A percentile compares a stretch with the other conserved stretches of the same genome.
Conservation (phyloP, 2,888 invertebrate genomes). For the Petrophora chlorosata region DNA sequence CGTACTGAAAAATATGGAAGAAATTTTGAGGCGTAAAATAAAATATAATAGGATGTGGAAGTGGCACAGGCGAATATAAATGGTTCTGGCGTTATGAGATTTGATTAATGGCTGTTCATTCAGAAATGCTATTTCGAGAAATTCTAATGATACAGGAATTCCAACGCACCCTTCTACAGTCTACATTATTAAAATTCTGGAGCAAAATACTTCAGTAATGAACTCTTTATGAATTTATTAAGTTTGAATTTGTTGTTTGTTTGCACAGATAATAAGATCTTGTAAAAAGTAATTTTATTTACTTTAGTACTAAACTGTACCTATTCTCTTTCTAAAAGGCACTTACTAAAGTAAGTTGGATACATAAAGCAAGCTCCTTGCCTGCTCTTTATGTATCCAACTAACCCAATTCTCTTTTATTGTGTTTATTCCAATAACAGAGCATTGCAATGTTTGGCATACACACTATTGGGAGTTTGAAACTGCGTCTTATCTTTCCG, state of each 20-base stretch:
- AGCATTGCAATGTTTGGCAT: not conserved
- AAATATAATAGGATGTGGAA: constrained; percentile 39
- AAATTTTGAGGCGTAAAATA: constrained; percentile 18
- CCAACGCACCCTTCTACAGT: constrained; percentile 5
- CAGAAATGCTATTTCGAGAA: constrained; percentile 47
- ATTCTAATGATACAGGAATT: constrained; percentile 42
- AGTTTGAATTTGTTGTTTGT: not conserved
- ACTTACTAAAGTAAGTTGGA: not conserved
- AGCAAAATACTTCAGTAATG: constrained; percentile 3
- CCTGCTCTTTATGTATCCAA: not conserved
- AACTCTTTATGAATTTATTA: constrained; percentile 3
- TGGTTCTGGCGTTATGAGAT: constrained; percentile 54
- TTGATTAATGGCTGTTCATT: constrained; percentile 61
- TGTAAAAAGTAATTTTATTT: not conserved
- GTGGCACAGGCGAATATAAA: constrained; percentile 50
- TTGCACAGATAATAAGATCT: not conserved
- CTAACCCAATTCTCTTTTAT: not conserved
- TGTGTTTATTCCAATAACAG: not conserved
- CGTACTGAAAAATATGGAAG: not conserved
- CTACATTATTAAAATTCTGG: constrained; percentile 11
- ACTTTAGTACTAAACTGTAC: not conserved
- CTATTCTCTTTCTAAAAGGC: not conserved
- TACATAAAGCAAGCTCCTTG: not conserved
- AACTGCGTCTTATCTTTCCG: constrained; percentile 17
- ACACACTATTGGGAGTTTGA: constrained; percentile 9